Conservation (phyloP, 2,888 invertebrate species). For the Ectropis crepuscularia region DNA sequence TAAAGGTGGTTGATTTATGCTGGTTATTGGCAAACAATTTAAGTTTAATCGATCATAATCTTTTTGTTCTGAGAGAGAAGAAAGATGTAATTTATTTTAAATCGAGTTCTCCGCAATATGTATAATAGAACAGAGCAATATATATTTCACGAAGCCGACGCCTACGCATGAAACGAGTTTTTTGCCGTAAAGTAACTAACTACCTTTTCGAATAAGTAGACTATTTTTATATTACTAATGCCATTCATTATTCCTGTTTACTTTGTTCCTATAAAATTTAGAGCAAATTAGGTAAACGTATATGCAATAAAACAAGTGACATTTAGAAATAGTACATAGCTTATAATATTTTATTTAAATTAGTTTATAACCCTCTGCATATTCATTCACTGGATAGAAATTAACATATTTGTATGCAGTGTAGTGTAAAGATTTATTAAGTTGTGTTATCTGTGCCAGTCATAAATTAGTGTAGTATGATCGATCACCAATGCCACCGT, state of each 20-base stretch:
- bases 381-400: not conserved
- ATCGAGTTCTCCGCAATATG: conserved; percentile 20
- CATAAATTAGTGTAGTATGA: conserved; percentile 29
- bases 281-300: not conserved
- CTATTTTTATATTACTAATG: too few relatives aligned
- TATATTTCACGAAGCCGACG: conserved; percentile 25
- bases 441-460: conserved; percentile 6
- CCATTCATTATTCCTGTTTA: not conserved
- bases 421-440: conserved; percentile 5
- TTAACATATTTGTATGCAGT: conserved; percentile 1
- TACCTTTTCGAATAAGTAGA: not conserved
- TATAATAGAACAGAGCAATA: conserved; percentile 23
- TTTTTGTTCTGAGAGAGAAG: conserved; percentile 20
- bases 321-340: not conserved
- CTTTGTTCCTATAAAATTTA: not conserved
- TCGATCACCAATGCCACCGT: conserved; percentile 39
- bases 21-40: not conserved
- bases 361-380: not conserved
- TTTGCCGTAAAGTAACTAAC: not conserved
- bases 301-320: not conserved
- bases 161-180: conserved; percentile 22
- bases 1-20: conserved; percentile 1
- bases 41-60: conserved; percentile 4
- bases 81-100: conserved; percentile 37
- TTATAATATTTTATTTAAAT: not conserved